Conservation (phyloP, 1,140 invertebrate genomes). For the Brachionus asplanchnoidis region DNA sequence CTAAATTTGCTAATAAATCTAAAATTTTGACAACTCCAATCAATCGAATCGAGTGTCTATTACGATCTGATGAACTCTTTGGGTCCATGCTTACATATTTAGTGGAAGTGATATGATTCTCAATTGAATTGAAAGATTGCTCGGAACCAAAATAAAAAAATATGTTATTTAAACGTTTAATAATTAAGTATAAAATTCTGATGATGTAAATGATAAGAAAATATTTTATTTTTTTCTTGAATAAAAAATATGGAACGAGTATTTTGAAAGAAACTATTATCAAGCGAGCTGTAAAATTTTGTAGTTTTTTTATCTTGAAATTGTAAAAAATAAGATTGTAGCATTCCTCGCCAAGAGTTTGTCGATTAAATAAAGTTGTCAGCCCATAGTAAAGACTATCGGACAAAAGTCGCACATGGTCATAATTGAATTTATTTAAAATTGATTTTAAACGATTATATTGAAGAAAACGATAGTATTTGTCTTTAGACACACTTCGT, state of each 20-base stretch:
- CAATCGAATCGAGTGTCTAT: background rate
- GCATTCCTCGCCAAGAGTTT: slow-evolving; percentile 23
- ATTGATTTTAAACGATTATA: slow-evolving; percentile 3
- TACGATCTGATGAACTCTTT: background rate
- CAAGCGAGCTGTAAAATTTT: background rate
- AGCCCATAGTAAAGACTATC: background rate
- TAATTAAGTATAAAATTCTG: background rate
- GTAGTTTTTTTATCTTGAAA: background rate
- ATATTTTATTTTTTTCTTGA: background rate
- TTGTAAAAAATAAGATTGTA: slow-evolving; percentile 25
- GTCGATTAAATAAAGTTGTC: slow-evolving; percentile 23
- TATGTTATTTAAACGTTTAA: slow-evolving; percentile 3
- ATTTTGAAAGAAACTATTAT: background rate
- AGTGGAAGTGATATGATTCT: background rate
- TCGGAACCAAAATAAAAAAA: background rate
- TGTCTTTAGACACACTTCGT: background rate
- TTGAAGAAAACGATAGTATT: slow-evolving; percentile 6
- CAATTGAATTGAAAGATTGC: background rate
- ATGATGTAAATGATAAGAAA: background rate
- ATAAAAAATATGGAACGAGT: background rate
- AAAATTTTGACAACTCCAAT: slow-evolving; percentile 18
- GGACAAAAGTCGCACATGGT: background rate
- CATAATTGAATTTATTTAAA: background rate
- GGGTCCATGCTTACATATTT: background rate
- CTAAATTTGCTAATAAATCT: background rate